Evolutionary conservation across 2,113 vertebrate species (phyloP).

Genomic region (Spheniscus mendiculus): DNA sequence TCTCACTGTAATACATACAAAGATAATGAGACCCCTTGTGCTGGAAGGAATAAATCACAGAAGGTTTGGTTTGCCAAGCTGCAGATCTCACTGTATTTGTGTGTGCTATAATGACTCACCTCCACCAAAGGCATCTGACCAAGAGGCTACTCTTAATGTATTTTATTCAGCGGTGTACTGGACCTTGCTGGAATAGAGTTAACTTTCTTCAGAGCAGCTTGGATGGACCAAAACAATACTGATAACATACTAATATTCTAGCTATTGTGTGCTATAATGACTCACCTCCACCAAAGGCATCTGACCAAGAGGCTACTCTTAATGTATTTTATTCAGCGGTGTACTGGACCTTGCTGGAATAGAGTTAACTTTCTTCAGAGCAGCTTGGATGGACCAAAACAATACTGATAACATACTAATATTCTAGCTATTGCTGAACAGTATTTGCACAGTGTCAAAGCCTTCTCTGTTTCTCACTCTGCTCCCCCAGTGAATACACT

Average conservation of each 20-base stretch:
- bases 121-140: not conserved
- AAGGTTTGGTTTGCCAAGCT: not conserved
- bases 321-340: not conserved
- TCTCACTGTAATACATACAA: not conserved
- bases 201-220: not conserved
- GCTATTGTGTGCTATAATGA: not conserved
- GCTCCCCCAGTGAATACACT: not conserved
- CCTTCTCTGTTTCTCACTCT: not conserved
- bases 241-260: not conserved
- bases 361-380: not conserved
- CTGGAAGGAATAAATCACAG: not conserved
- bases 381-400: not conserved
- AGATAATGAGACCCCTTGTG: not conserved
- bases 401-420: not conserved
- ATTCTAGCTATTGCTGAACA: not conserved
- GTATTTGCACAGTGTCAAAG: not conserved
- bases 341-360: rapidly evolving
- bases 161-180: not conserved
- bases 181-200: not conserved
- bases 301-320: not conserved
- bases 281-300: not conserved
- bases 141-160: not conserved
- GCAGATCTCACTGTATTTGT: not conserved
- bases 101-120: not conserved
- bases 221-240: not conserved